phyloP scores from a whole-genome alignment of 2,797 vertebrate genomes.

The Lagodon rhomboides region DNA sequence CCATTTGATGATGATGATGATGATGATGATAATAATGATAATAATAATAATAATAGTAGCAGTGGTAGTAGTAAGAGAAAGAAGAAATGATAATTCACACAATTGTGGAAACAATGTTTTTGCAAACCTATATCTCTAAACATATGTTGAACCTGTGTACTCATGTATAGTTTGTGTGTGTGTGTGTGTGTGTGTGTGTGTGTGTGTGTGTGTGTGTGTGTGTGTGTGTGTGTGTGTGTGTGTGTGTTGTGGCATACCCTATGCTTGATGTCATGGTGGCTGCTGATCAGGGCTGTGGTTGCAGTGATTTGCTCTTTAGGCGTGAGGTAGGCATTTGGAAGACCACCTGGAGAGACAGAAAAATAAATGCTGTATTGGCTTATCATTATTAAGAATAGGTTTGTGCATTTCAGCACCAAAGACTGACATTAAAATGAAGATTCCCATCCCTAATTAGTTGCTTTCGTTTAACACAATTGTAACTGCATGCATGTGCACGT shows the following conservation, averaged over 20 bases:
- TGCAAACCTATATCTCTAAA: not conserved
- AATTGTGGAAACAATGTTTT: not conserved
- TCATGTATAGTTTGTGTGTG: not conserved
- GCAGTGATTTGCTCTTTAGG: conserved; percentile 93
- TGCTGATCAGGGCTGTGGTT: conserved; percentile 94
- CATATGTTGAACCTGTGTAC: not conserved
- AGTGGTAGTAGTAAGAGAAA: too few species aligned
- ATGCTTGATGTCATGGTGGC: conserved; percentile 98
- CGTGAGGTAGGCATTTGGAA: conserved; percentile 99
- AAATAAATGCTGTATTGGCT: not conserved
- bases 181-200: not conserved
- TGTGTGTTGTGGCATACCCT: conserved; percentile 85
- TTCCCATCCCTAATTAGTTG: not conserved
- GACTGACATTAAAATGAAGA: not conserved
- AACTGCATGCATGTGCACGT: not conserved
- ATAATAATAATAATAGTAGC: not conserved
- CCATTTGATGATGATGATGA: too few species aligned
- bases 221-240: conserved; percentile 1
- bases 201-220: conserved; percentile 10
- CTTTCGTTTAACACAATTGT: not conserved
- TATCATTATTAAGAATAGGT: not conserved
- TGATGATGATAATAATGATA: too few species aligned
- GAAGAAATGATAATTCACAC: not conserved
- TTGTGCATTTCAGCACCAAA: not conserved
- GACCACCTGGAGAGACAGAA: conserved; percentile 80